Evolutionary conservation across 1,140 invertebrate species (phyloP).

Genomic region (Penaeus chinensis): DNA sequence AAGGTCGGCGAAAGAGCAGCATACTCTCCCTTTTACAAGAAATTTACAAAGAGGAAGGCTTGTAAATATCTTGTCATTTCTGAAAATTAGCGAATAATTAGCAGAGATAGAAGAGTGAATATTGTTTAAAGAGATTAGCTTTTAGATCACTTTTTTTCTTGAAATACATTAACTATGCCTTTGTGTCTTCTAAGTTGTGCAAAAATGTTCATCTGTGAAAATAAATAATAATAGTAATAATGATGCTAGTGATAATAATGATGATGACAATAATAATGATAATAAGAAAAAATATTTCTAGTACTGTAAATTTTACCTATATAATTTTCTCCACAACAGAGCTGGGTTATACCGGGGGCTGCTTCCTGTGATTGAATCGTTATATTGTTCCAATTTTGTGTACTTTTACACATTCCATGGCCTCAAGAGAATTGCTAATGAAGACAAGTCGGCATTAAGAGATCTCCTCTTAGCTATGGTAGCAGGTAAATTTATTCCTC

Average conservation of each 20-base stretch:
- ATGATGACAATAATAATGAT: no score
- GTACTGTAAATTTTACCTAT: background rate
- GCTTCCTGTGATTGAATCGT: conserved; percentile 82
- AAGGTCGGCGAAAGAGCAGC: conserved; percentile 35
- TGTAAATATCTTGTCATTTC: conserved; percentile 29
- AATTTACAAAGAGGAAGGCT: conserved; percentile 46
- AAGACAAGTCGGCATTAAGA: conserved; percentile 74
- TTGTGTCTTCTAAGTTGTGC: background rate
- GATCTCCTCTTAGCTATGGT: conserved; percentile 84
- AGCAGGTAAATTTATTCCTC: conserved; percentile 73
- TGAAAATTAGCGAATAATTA: background rate
- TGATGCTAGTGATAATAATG: no score
- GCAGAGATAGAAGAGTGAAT: conserved; percentile 14
- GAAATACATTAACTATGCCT: no score
- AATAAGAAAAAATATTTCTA: no score
- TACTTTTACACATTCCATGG: conserved; percentile 94
- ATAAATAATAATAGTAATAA: no score
- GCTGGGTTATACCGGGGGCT: conserved; percentile 82
- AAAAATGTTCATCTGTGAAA: background rate
- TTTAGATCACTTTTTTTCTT: background rate
- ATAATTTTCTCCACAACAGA: background rate
- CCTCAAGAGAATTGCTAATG: conserved; percentile 74
- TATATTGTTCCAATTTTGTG: conserved; percentile 90
- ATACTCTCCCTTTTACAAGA: conserved; percentile 21
- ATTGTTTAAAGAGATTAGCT: no score